phyloP scores from a whole-genome alignment of 2,113 vertebrate genomes.

The Gadus macrocephalus region DNA sequence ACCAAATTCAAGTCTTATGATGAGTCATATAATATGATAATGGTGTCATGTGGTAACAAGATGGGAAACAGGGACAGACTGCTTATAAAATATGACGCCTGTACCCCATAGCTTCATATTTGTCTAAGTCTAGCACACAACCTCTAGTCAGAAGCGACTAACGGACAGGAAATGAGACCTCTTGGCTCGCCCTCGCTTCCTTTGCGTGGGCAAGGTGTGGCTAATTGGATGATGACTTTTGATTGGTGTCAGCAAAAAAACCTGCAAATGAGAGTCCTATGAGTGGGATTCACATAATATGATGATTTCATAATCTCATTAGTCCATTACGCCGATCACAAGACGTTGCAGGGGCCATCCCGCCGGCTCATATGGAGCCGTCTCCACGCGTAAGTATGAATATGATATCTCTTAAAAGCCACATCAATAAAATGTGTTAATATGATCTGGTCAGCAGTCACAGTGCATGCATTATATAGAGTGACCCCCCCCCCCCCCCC shows the following conservation, averaged over 20 bases:
- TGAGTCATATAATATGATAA: conserved; percentile 25
- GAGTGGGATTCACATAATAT: conserved; percentile 61
- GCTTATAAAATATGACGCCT: too few relatives aligned
- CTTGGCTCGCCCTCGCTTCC: conserved; percentile 17
- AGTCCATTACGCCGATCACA: conserved; percentile 64
- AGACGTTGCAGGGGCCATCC: conserved; percentile 49
- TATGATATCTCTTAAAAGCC: conserved; percentile 64
- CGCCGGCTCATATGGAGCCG: conserved; percentile 51
- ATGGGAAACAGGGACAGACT: conserved; percentile 18
- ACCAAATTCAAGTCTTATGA: conserved; percentile 44
- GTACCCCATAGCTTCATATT: background rate
- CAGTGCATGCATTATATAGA: conserved; percentile 37
- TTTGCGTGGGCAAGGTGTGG: conserved; percentile 16
- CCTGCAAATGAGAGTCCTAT: conserved; percentile 63
- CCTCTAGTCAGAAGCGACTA: too few relatives aligned
- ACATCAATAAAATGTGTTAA: conserved; percentile 64
- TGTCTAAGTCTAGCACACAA: too few relatives aligned
- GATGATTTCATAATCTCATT: conserved; percentile 63
- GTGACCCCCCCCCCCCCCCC: background rate
- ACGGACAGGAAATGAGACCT: conserved; percentile 1
- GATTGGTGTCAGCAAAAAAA: conserved; percentile 50
- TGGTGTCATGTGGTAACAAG: conserved; percentile 26
- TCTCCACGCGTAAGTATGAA: conserved; percentile 55
- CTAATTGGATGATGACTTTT: conserved; percentile 11
- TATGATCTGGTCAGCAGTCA: conserved; percentile 63